Base-by-base conservation (phyloP, 2,888 invertebrate genomes). In the Marasmarcha lunaedactyla region DNA sequence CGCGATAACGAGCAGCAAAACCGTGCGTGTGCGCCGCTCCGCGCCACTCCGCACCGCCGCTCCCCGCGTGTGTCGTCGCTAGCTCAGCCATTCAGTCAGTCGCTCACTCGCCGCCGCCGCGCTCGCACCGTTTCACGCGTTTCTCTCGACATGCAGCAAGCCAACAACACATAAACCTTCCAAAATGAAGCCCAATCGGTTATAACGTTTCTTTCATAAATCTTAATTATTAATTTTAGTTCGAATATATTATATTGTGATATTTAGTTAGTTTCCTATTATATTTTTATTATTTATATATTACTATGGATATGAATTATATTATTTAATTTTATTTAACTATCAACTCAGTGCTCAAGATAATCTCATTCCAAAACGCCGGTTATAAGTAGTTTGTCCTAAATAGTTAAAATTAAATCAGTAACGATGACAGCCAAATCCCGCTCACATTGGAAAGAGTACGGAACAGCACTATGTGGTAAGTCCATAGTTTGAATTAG, bases 381-480 rank as follows among this genome's bases (percentile, higher is more conserved):
- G 71, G 69, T 63, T 71, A 64, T 63, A 55, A 51, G 42, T 51
- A 62, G 55, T 59, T 62, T 55, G 58, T 62, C 57, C 57, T 51
- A 59, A 61, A 64, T 54, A 49, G 54, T 60, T 52, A 54, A 54
- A 53, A 33, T 40, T 48, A 57, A 56, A 63, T 60, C 59, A 63
- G 56, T 64, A 61, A 54, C 69, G 64, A 84, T 84, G 84, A 78
- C 83, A 65, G 72, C 78, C 62, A 81, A 76, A 72, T 71, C 78
- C 71, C 78, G 78, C 66, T 81, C 83, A 63, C 84, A 84, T 72
- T 84, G 81, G 84, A 84, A 84, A 73, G 84, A 84, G 78, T 84
- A 84, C 71, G 81, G 76, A 71, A 81, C 79, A 63, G 84, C 84
- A 58, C 66, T 84, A 54, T 84, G 81, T 72, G 84, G 84, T 84